phyloP scores from a whole-genome alignment of 2,113 vertebrate genomes.

The Cebidichthys violaceus region DNA sequence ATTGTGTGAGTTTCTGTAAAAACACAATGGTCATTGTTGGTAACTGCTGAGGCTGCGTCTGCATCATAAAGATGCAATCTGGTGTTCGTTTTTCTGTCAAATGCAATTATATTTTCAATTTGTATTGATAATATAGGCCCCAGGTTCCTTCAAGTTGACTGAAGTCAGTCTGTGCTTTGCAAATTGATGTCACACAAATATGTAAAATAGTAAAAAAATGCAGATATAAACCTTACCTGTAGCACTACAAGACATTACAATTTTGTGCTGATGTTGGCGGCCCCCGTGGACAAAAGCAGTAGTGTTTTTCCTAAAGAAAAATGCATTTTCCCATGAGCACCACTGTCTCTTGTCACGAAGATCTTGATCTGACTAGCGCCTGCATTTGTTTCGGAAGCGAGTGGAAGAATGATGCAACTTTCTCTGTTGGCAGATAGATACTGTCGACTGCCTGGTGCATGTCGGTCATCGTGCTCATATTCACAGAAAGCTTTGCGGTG shows the following conservation, averaged over 20 bases:
- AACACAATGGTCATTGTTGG: background rate
- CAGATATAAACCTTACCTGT: background rate
- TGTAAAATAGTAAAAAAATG: background rate
- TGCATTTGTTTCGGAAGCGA: background rate
- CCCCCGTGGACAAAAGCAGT: background rate
- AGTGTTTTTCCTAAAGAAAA: background rate
- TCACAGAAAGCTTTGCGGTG: background rate
- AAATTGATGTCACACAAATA: background rate
- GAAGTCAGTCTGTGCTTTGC: background rate
- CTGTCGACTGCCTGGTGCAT: background rate
- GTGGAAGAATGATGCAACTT: background rate
- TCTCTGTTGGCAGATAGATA: background rate
- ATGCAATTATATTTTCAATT: background rate
- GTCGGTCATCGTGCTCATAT: background rate
- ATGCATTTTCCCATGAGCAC: background rate
- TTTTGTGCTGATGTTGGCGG: background rate
- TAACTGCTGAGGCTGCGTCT: background rate
- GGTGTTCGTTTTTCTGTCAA: background rate
- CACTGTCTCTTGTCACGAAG: background rate
- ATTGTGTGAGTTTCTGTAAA: constrained; percentile 1
- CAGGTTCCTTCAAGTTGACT: background rate
- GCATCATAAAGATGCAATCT: background rate
- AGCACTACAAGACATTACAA: background rate
- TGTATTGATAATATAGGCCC: background rate
- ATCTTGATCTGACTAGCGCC: background rate